These are phyloP conservation scores for Aphaenogaster floridana DNA, from an alignment of 1,140 invertebrate species.

Conservation along the genomic window DNA sequence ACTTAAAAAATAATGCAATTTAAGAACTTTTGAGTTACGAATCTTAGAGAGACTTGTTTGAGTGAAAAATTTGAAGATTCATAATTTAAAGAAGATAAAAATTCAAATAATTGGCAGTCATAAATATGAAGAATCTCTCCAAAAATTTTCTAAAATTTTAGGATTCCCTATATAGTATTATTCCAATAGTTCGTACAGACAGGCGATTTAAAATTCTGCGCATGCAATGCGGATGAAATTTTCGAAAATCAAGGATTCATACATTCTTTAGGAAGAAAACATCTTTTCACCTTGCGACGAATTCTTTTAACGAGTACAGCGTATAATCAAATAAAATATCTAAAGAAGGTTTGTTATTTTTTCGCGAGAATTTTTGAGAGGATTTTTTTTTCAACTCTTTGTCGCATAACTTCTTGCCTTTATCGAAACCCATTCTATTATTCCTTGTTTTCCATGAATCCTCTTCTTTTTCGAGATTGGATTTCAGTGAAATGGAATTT, in stretches of 20 bases:
- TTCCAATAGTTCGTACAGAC: background rate
- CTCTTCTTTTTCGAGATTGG: background rate
- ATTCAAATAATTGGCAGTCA: background rate
- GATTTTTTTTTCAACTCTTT: background rate
- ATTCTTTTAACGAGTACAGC: background rate
- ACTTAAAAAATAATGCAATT: background rate
- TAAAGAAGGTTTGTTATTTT: background rate
- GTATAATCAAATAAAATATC: slow-evolving; percentile 15
- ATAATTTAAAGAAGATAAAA: background rate
- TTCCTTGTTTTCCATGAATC: slow-evolving; percentile 12
- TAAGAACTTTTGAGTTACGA: background rate
- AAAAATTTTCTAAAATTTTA: background rate
- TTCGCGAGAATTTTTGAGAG: background rate
- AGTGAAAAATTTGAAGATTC: background rate
- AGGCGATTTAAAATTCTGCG: background rate
- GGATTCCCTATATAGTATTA: background rate
- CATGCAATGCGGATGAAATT: background rate
- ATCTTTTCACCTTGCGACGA: background rate
- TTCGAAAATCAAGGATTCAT: background rate
- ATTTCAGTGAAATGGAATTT: background rate
- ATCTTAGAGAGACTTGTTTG: background rate
- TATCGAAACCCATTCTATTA: slow-evolving; percentile 18
- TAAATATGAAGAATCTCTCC: background rate
- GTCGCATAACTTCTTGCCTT: background rate
- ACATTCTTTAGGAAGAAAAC: background rate